Base-by-base conservation (phyloP, 2,797 vertebrate genomes). In the Melanotaenia maccullochi region DNA sequence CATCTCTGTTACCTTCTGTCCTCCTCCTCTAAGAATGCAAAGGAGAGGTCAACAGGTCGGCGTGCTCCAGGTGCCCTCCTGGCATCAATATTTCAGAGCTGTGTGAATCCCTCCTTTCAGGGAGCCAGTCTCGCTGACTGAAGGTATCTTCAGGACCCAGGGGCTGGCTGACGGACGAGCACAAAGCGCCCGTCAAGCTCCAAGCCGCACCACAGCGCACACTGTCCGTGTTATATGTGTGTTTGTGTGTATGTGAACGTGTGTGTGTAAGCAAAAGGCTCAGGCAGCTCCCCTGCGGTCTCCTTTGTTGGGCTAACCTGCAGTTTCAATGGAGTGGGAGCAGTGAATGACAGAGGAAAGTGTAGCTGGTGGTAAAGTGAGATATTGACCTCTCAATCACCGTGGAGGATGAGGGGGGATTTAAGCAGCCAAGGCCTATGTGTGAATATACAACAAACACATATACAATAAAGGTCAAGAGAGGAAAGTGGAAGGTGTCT, bases 371-470 rank as follows among this genome's bases (percentile, higher is more conserved):
- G 94, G 96, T 96, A 97, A 95, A 95, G 94, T 95, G 91, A 95
- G 93, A 96, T 96, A 96, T 96, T 97, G 96, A 98, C 95, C 96
- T 95, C 93, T 95, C 94, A 94, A 95, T 97, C 94, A 96, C 93
- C 89, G 84, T 85, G 84, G 87, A 95, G 91, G 83, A 73, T 89
- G 81, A 87, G 73, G 64, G 83, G 93, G 77, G 89, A 89, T 86
- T 71, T 57, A 70, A 73, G 59, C 68, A 44, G 69, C 78, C 71
- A 68, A 25, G 47, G 22, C 65, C 64, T 74, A 65, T 52, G 68
- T 78, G 68, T 75, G 74, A 71, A 69, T 63, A 72, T 71, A 55
- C 75, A 77, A 73, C 55, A 3, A n/a, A 63, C 54, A 40, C 73
- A 78, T 18, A 75, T 57, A 25, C 28, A n/a, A 35, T 60, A 49